Percentiles rank a stretch among this genome's conserved stretches.
phyloP scores from a whole-genome alignment of 2,113 vertebrate species.

The Nibea albiflora region DNA sequence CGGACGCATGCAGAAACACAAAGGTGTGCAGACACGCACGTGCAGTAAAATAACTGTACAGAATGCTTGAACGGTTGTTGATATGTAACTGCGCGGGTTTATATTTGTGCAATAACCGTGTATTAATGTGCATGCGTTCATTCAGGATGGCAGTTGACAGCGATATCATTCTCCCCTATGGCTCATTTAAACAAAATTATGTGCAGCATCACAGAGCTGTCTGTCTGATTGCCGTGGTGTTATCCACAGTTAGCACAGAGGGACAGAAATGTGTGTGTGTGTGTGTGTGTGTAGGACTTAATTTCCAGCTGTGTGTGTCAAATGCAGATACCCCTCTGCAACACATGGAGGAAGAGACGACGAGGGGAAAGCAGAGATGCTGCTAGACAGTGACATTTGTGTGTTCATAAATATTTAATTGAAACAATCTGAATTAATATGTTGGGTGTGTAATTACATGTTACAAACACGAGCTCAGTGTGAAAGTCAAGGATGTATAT shows the following conservation, averaged over 20 bases:
- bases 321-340: slow-evolving; percentile 28
- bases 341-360: not conserved
- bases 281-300: slow-evolving; percentile 5
- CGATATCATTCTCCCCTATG: slow-evolving; percentile 16
- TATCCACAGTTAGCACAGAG: not conserved
- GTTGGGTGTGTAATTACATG: not conserved
- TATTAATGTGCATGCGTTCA: not conserved
- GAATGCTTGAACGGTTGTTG: not conserved
- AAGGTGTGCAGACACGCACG: not conserved
- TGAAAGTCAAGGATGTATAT: slow-evolving; percentile 16
- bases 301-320: slow-evolving; percentile 67
- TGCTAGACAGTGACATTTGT: not conserved
- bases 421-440: too few relatives aligned
- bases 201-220: slow-evolving; percentile 44
- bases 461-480: not conserved
- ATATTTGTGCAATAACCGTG: not conserved
- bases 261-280: not conserved
- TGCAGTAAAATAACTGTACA: not conserved
- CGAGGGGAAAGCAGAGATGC: not conserved
- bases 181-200: slow-evolving; percentile 44
- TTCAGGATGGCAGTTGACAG: slow-evolving; percentile 20
- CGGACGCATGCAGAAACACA: not conserved
- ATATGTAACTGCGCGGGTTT: not conserved
- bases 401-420: too few relatives aligned
- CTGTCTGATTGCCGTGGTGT: slow-evolving; percentile 23